Evolutionary conservation across 2,888 invertebrate genomes (phyloP).

Genomic region (Orthosia gothica): DNA sequence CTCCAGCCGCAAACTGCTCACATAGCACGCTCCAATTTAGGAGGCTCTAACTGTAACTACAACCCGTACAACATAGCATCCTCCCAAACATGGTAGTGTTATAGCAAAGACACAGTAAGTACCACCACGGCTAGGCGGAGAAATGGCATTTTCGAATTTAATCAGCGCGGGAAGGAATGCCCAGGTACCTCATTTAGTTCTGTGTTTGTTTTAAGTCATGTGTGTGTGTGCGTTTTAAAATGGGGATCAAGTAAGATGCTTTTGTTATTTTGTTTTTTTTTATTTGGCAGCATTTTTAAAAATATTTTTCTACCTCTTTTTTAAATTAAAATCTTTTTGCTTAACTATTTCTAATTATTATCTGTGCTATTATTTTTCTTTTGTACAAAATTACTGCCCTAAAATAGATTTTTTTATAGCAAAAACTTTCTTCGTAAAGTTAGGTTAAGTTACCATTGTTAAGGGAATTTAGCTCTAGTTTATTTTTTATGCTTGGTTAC

Average conservation of each 20-base stretch:
- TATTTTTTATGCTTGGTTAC: constrained; percentile 13
- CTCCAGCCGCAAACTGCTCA: constrained; percentile 75
- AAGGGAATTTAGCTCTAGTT: constrained; percentile 29
- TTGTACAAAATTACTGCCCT: constrained; percentile 6
- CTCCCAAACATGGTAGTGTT: constrained; percentile 69
- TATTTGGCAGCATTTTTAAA: neutral
- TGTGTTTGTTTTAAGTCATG: constrained; percentile 70
- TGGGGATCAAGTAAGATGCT: constrained; percentile 76
- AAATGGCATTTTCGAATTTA: constrained; percentile 77
- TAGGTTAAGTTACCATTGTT: constrained; percentile 30
- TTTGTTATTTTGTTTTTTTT: constrained; percentile 12
- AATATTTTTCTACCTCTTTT: too few species aligned
- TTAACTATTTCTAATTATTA: neutral
- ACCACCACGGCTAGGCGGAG: constrained; percentile 64
- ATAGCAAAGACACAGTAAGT: constrained; percentile 66
- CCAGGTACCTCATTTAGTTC: constrained; percentile 71
- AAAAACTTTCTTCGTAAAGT: constrained; percentile 31
- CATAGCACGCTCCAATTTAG: constrained; percentile 74
- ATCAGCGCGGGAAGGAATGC: constrained; percentile 74
- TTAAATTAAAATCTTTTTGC: neutral
- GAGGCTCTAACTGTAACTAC: constrained; percentile 61
- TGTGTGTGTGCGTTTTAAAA: constrained; percentile 63
- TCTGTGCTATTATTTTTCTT: neutral
- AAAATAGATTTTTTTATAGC: constrained; percentile 35
- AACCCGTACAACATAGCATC: constrained; percentile 50